phyloP scores from a whole-genome alignment of 2,113 vertebrate genomes.

The Tenrec ecaudatus region DNA sequence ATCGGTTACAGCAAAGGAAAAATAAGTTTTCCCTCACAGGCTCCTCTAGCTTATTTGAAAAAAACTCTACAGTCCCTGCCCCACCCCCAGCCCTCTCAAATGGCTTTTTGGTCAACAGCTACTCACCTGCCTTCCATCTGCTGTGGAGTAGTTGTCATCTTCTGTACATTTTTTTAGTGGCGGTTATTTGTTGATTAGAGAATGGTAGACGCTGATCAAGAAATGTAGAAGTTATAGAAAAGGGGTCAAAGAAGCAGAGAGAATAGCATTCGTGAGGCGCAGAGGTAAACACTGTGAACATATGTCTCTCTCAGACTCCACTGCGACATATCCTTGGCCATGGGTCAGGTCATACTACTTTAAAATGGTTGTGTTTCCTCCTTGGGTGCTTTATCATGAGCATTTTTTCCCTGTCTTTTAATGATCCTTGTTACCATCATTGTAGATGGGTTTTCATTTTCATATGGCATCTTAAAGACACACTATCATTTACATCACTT shows the following conservation, averaged over 20 bases:
- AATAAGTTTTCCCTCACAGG: not conserved
- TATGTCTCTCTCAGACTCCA: not conserved
- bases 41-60: not conserved
- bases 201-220: not conserved
- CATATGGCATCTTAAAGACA: not conserved
- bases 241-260: not conserved
- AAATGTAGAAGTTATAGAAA: not conserved
- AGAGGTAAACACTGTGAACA: not conserved
- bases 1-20: not conserved
- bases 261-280: not conserved
- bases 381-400: not conserved
- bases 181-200: not conserved
- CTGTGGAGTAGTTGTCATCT: not conserved
- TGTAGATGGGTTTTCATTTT: slow-evolving; percentile 13
- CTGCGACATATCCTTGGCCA: not conserved
- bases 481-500: not conserved
- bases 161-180: not conserved
- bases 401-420: slow-evolving; percentile 6
- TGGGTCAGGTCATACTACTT: not conserved
- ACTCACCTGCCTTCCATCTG: not conserved
- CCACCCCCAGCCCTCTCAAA: not conserved
- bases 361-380: not conserved
- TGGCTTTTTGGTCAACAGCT: not conserved
- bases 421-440: not conserved
- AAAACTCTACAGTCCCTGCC: not conserved